These are phyloP conservation scores for Dendroctonus ponderosae DNA, from an alignment of 1,140 invertebrate species.

Conservation along the genomic window DNA sequence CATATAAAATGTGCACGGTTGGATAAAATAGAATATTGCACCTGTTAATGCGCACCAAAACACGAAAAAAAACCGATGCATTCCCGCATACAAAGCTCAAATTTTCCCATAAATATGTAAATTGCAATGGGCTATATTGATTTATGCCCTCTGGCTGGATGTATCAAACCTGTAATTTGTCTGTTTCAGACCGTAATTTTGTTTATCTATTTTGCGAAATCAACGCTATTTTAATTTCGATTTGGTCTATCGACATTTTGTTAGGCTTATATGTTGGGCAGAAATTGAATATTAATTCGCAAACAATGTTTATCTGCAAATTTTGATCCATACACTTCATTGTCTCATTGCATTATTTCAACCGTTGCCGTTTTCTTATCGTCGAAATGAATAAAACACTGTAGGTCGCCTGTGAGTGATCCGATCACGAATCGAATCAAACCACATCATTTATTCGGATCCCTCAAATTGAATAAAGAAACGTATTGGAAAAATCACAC, in stretches of 20 bases:
- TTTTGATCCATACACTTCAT: no score
- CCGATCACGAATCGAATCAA: constrained; percentile 16
- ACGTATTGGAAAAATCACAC: constrained; percentile 36
- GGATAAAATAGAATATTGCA: constrained; percentile 20
- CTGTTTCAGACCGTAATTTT: constrained; percentile 26
- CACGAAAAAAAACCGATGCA: constrained; percentile 11
- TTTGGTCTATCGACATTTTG: neutral
- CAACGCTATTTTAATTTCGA: constrained; percentile 13
- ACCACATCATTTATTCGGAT: constrained; percentile 33
- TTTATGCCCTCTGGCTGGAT: constrained; percentile 21
- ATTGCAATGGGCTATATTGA: constrained; percentile 29
- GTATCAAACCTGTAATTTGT: constrained; percentile 27
- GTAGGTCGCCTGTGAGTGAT: neutral
- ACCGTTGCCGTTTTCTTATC: no score
- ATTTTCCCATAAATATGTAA: constrained; percentile 32
- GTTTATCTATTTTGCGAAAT: constrained; percentile 30
- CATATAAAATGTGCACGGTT: no score
- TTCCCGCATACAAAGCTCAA: constrained; percentile 24
- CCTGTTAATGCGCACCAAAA: constrained; percentile 9
- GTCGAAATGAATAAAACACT: no score
- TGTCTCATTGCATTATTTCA: no score
- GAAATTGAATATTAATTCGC: no score
- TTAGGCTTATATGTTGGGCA: no score
- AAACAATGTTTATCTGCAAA: no score
- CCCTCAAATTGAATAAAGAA: constrained; percentile 35